Percentiles rank a stretch among this genome's conserved stretches.
These are phyloP conservation scores for Argya squamiceps DNA, from an alignment of 2,797 vertebrate genomes.

Conservation along the genomic window DNA sequence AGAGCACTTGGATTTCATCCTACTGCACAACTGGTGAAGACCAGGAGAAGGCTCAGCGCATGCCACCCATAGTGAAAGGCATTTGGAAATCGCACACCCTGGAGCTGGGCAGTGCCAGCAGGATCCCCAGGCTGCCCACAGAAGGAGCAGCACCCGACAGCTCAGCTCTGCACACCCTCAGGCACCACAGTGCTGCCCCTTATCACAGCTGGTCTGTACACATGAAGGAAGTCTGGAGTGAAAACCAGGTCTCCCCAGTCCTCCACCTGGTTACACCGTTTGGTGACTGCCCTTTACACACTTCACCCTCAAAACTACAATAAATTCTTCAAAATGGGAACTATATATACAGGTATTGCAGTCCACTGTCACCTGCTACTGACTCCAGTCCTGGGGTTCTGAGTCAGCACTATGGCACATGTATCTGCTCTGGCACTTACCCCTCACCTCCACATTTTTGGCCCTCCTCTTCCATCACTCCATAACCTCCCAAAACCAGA, in stretches of 20 bases:
- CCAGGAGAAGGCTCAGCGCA: not conserved
- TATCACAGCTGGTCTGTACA: not conserved
- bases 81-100: fast-evolving
- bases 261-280: not conserved
- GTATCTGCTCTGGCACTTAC: not conserved
- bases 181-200: too few species aligned
- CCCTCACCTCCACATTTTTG: not conserved
- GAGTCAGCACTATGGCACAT: not conserved
- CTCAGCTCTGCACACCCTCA: not conserved
- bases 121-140: not conserved
- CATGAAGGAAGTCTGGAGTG: not conserved
- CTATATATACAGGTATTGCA: not conserved
- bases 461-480: not conserved
- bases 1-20: not conserved
- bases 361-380: not conserved
- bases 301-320: not conserved
- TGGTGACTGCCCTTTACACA: not conserved
- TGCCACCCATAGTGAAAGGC: fast-evolving
- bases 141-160: not conserved
- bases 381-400: not conserved
- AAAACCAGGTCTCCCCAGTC: not conserved
- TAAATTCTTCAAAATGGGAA: not conserved
- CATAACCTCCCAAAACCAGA: not conserved
- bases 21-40: not conserved
- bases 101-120: not conserved